Percentiles rank a stretch among this genome's conserved stretches.
These are phyloP conservation scores for Chelmon rostratus DNA, from an alignment of 2,797 vertebrate genomes.

Conservation along the genomic window DNA sequence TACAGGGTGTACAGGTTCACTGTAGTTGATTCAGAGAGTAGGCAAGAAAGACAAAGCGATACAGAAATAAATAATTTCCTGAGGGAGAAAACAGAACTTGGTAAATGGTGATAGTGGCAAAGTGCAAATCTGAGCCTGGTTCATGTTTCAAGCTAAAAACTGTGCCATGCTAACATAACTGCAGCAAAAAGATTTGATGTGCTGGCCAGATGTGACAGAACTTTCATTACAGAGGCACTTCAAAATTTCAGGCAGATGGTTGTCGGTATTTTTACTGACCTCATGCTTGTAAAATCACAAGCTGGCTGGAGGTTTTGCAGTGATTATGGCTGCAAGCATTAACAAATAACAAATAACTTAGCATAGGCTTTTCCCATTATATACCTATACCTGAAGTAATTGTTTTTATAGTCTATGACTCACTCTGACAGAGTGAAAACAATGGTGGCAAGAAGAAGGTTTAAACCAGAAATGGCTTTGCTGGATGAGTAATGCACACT, in stretches of 20 bases:
- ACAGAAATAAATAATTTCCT: conserved; percentile 44
- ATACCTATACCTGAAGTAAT: not conserved
- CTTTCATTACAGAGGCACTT: not conserved
- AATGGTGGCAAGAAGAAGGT: not conserved
- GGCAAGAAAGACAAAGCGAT: conserved; percentile 13
- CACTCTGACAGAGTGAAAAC: conserved; percentile 1
- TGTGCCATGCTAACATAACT: not conserved
- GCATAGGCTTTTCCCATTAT: not conserved
- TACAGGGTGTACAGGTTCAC: not conserved
- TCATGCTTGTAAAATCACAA: conserved; percentile 16
- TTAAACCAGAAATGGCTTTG: not conserved
- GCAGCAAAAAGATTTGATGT: not conserved
- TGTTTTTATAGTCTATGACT: not conserved
- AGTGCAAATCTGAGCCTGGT: conserved; percentile 25
- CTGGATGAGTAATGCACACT: conserved; percentile 4
- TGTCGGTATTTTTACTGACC: conserved; percentile 15
- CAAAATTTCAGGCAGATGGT: conserved; percentile 3
- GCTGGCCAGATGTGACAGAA: not conserved
- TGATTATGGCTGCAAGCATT: not conserved
- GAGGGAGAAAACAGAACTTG: conserved; percentile 37
- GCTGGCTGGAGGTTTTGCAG: conserved; percentile 1
- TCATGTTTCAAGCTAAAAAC: conserved; percentile 36
- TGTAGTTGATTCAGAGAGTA: conserved; percentile 19
- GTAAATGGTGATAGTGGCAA: not conserved
- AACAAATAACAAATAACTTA: conserved; percentile 8